These are phyloP conservation scores for Austrofundulus limnaeus DNA, from an alignment of 2,113 vertebrate species.

Conservation along the genomic window DNA sequence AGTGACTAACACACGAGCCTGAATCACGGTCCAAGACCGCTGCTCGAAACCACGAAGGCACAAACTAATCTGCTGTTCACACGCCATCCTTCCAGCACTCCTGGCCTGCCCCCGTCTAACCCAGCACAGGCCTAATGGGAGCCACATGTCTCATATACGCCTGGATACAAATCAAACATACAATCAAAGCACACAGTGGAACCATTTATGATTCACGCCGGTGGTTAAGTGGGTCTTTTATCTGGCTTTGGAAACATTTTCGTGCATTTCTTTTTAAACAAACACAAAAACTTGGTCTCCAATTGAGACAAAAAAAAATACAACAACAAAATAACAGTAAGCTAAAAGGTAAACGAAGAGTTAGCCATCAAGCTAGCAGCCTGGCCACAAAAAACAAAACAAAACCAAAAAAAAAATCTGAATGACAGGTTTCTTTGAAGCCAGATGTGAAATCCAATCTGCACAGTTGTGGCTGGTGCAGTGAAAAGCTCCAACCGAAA, in stretches of 20 bases:
- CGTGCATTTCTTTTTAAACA: slow-evolving; percentile 18
- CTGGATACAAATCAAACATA: slow-evolving; percentile 49
- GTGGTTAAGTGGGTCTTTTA: slow-evolving; percentile 59
- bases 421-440: slow-evolving; percentile 55
- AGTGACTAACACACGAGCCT: slow-evolving; percentile 61
- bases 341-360: slow-evolving; percentile 22
- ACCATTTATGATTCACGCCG: slow-evolving; percentile 47
- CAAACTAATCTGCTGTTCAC: slow-evolving; percentile 59
- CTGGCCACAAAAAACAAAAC: slow-evolving; percentile 41
- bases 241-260: slow-evolving; percentile 42
- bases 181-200: slow-evolving; percentile 57
- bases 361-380: slow-evolving; percentile 21
- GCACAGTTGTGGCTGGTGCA: slow-evolving; percentile 21
- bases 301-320: slow-evolving; percentile 28
- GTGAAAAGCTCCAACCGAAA: slow-evolving; percentile 47
- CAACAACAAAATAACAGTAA: slow-evolving; percentile 38
- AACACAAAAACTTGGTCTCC: slow-evolving; percentile 40
- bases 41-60: slow-evolving; percentile 52
- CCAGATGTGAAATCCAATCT: slow-evolving; percentile 53
- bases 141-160: slow-evolving; percentile 60
- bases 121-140: slow-evolving; percentile 60
- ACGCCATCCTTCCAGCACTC: slow-evolving; percentile 52
- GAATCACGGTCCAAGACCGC: slow-evolving; percentile 49
- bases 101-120: slow-evolving; percentile 60
- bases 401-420: no score